Base-by-base conservation (phyloP, 2,113 vertebrate species). In the Brachionichthys hirsutus region DNA sequence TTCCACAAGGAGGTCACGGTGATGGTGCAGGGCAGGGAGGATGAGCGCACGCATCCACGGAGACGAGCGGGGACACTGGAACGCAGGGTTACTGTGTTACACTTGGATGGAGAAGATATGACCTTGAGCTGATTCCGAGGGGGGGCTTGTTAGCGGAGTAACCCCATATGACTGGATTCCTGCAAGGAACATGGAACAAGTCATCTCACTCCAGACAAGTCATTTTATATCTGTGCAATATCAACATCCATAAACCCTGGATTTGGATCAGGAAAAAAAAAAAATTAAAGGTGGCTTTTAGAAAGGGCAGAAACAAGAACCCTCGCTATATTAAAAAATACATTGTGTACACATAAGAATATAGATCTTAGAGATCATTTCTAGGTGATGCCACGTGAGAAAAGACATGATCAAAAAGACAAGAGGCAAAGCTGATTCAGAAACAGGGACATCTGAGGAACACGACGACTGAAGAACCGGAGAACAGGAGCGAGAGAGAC, bases 1-100 rank as follows among this genome's bases (percentile, higher is more conserved):
- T 53, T 85, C 70, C 75, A 60, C 76, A 80, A 81, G 62, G 82
- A 88, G 84, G 85, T 89, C 84, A 86, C 2, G 45, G 51, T 62
- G 76, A 64, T 62, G 58, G 73, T 51, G 76, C 52, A 47, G 40
- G 48, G 76, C 63, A 40, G 68, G 62, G 51, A 65, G 65, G 65
- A 64, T 45, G 61, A 51, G 59, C 18, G 68, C 80, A 78, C n/a
- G 1, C 54, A 82, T 70, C 46, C 53, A 46, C 40, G 61, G 75
- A 68, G 75, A 68, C 15, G 14, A 61, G 50, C 42, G 1, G 61
- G 78, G 66, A 54, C 49, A 22, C 66, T 56, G 68, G 42, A 77
- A 70, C 70, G 59, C 20, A 12, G 69, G 67, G 67, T 78, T 62
- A 77, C 74, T 75, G 77, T 67, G 70, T 79, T 85, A 77, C 83